phyloP scores from a whole-genome alignment of 37 sponge, comb jelly and placozoan genomes.

The Chondrosia reniformis region DNA sequence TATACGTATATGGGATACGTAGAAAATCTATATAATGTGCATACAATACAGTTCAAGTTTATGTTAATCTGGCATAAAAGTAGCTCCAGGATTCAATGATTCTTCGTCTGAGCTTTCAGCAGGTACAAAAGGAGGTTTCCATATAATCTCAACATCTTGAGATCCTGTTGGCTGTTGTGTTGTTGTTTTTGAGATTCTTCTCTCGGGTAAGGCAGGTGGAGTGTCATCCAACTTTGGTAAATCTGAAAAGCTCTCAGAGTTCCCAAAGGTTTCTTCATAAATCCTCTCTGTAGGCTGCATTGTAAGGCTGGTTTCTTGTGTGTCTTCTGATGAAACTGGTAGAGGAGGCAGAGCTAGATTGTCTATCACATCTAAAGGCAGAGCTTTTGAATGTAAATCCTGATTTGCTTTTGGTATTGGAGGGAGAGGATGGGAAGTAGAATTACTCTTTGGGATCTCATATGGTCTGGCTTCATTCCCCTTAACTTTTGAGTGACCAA shows the following conservation, averaged over 20 bases:
- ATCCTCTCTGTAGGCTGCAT: not conserved
- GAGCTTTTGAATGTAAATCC: too few relatives aligned
- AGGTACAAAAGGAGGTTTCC: not conserved
- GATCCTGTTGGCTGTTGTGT: not conserved
- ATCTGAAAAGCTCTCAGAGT: not conserved
- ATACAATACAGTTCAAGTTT: not conserved
- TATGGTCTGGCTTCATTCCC: not conserved
- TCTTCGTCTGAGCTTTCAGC: too few relatives aligned
- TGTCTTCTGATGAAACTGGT: not conserved
- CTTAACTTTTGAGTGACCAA: not conserved
- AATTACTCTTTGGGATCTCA: not conserved
- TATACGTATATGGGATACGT: not conserved
- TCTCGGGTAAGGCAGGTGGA: slow-evolving; percentile 15
- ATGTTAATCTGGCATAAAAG: too few relatives aligned
- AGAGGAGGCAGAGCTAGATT: slow-evolving; percentile 17
- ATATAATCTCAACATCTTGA: slow-evolving; percentile 9
- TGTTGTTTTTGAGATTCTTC: not conserved
- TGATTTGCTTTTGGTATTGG: too few relatives aligned
- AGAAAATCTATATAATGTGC: not conserved
- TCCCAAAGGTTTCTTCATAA: slow-evolving; percentile 7
- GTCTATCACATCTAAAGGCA: too few relatives aligned
- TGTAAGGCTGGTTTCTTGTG: not conserved
- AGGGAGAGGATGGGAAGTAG: not conserved
- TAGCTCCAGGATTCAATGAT: too few relatives aligned
- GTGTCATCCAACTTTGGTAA: not conserved